phyloP scores from a whole-genome alignment of 2,888 invertebrate genomes.

The Parnassius smintheus region DNA sequence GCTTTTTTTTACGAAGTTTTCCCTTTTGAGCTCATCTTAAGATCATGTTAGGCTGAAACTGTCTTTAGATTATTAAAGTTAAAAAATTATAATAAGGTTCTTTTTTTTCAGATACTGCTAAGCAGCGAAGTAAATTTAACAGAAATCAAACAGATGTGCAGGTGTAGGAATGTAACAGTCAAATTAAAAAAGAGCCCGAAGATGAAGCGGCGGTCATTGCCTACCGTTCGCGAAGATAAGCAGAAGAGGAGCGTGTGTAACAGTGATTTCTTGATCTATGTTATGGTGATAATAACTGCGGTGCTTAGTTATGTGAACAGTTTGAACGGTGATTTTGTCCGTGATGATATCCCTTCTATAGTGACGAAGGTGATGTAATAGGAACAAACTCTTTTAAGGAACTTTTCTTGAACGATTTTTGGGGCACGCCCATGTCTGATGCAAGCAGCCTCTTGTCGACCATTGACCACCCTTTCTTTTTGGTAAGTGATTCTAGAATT shows the following conservation, averaged over 20 bases:
- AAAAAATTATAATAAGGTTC: background rate
- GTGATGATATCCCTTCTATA: constrained; percentile 93
- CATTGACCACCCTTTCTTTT: constrained; percentile 91
- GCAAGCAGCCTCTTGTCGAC: constrained; percentile 91
- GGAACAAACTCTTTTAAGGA: constrained; percentile 84
- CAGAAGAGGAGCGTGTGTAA: constrained; percentile 39
- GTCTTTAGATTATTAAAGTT: no score
- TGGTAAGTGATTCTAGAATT: constrained; percentile 83
- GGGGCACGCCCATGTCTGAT: constrained; percentile 92
- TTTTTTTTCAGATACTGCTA: constrained; percentile 51
- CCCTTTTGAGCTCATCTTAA: no score
- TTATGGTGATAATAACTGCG: constrained; percentile 84
- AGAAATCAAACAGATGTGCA: constrained; percentile 60
- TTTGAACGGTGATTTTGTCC: constrained; percentile 89
- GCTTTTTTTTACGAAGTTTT: no score
- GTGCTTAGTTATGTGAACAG: constrained; percentile 88
- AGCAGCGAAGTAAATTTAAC: background rate
- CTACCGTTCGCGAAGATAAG: constrained; percentile 65
- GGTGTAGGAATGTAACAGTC: constrained; percentile 67
- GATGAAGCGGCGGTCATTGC: constrained; percentile 74
- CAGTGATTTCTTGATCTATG: constrained; percentile 82
- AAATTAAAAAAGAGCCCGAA: constrained; percentile 50
- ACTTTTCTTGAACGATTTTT: constrained; percentile 90
- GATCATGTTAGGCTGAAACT: no score
- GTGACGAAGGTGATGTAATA: constrained; percentile 90